Base-by-base conservation (phyloP, 1,140 invertebrate species). In the Drosophila obscura region DNA sequence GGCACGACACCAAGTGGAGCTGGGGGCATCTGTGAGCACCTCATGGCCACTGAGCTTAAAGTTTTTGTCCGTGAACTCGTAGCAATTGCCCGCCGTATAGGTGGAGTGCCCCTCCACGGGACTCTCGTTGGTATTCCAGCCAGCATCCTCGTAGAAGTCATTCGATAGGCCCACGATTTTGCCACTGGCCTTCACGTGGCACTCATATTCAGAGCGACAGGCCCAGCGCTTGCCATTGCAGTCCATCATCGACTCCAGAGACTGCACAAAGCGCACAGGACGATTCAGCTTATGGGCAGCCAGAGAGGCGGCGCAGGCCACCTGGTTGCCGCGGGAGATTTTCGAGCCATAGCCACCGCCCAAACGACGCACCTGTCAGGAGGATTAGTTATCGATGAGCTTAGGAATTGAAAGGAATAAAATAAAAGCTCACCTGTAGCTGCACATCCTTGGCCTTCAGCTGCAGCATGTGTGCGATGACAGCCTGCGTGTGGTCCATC, bases 331-430 rank as follows among this genome's bases (percentile, higher is more conserved):
- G 6, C 95, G 92, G 1, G 93, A 93, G 58, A 95, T 94, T 91
- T 96, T 95, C 9, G 93, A 92, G 2, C 95, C 96, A 68, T 96
- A 97, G 1, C 91, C 95, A 15, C 96, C 96, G 1, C 96, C 96
- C 0, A 96, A 39, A 31, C 96, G 92, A 55, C 94, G 93, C 1
- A 69, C 66, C 66, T 68, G 26, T 0, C 39, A 41, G 2, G 11
- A 8, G 2, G 13, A 41, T 5, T 41, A 4, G 4, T n/a, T 1
- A 11, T 8, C 0, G 4, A 16, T 28, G 22, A 3, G 5, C 22
- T 26, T 0, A 0, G 0, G 4, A 13, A 22, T 19, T 13, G 22
- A 4, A 41, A 8, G 7, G n/a, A 6, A 6, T 3, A 2, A 46
- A 6, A 6, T 3, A 2, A 46, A 2, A 1, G 1, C 5, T 2